phyloP scores from a whole-genome alignment of 2,113 vertebrate genomes.

The Heliornis fulica region DNA sequence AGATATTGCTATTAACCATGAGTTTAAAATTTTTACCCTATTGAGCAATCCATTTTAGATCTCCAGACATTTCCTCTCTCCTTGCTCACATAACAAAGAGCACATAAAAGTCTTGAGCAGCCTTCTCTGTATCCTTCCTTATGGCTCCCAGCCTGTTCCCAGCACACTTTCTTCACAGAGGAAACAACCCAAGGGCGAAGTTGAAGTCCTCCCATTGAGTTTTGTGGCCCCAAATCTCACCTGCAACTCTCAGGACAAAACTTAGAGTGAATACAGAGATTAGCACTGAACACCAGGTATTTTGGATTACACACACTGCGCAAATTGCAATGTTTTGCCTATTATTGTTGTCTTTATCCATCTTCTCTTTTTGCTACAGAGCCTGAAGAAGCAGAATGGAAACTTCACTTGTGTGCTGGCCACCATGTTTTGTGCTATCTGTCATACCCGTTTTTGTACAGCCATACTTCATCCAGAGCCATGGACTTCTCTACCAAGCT shows the following conservation, averaged over 20 bases:
- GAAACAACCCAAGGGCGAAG: not conserved
- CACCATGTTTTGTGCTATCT: rapidly evolving
- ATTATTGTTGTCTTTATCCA: not conserved
- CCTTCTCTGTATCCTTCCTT: not conserved
- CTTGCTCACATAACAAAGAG: not conserved
- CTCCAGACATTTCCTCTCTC: not conserved
- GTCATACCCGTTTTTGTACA: rapidly evolving
- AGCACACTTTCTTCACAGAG: not conserved
- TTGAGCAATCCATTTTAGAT: not conserved
- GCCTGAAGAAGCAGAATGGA: not conserved
- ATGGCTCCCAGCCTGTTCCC: not conserved
- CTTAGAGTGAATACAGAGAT: not conserved
- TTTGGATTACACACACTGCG: not conserved
- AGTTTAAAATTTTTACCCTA: not conserved
- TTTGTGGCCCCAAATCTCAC: rapidly evolving
- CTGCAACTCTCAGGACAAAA: not conserved
- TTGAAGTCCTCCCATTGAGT: not conserved
- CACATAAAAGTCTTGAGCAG: not conserved
- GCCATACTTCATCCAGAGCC: rapidly evolving
- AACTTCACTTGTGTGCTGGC: not conserved
- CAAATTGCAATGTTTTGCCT: not conserved
- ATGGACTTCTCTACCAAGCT: rapidly evolving
- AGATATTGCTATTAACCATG: not conserved
- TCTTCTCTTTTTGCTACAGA: not conserved
- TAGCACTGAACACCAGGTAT: not conserved